Base-by-base conservation (phyloP, 2,888 invertebrate species). In the Lithophane ornitopus region DNA sequence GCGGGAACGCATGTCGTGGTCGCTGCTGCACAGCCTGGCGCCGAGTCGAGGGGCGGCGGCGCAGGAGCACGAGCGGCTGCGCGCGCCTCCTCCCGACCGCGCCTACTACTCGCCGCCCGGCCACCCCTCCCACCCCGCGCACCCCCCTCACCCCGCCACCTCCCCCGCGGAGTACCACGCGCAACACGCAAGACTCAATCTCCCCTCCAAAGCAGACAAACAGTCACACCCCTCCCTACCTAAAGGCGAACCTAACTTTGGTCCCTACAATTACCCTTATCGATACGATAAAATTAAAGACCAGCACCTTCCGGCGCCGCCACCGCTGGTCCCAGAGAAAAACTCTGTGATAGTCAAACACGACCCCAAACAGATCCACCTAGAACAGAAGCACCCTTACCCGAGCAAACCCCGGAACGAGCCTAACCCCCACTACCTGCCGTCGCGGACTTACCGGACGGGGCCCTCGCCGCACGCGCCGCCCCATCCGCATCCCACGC, bases 271-370 rank as follows among this genome's bases (percentile, higher is more conserved):
- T 89, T 98, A 98, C 77, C 93, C 97, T 74, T 97, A 97, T 90
- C 93, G 96, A 56, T 98, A 98, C 91, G 97, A 97, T 89, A 97
- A 97, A 93, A 96, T 97, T 76, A 97, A 97, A 92, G 96, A 96
- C 85, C 97, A 97, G 91, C 95, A 97, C 85, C 93, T 98, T 74
- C 97, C 97, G 78, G 98, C 97, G 83, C 97, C 97, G 28, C 97
- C 98, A 71, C 97, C 98, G 9, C 94, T 98, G 76, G 96, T 98
- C 86, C 97, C 97, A 88, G 98, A 98, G 93, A 98, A 98, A 93
- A 98, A 97, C 93, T 97, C 98, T 90, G 98, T 98, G 92, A 98
- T 98, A 93, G 98, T 98, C 80, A 98, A 98, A 92, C 98, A 98
- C 93, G 98, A 98, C 90, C 97, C 97, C 72, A 97, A 98, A 92